Percentiles rank a stretch among this genome's conserved stretches.
Conservation (phyloP, 2,113 vertebrate species). For the Egretta garzetta region DNA sequence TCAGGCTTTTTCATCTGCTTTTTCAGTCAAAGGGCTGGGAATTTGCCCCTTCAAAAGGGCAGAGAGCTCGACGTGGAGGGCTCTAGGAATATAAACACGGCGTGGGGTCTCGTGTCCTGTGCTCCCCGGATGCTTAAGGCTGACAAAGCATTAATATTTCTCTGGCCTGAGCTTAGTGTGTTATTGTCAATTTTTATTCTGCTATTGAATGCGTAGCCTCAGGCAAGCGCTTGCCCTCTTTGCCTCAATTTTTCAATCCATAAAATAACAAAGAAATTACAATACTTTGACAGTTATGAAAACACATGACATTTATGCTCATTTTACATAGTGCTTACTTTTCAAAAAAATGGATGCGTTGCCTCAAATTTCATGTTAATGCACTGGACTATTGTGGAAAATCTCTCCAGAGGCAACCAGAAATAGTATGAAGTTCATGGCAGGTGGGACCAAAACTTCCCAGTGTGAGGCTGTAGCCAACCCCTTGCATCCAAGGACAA, state of each 20-base stretch:
- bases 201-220: not conserved
- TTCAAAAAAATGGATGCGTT: not conserved
- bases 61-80: fast-evolving
- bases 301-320: not conserved
- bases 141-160: not conserved
- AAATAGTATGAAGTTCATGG: not conserved
- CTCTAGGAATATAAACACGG: not conserved
- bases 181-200: not conserved
- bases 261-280: not conserved
- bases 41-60: fast-evolving
- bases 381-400: not conserved
- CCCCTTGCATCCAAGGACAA: not conserved
- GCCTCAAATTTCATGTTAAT: not conserved
- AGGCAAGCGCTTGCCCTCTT: not conserved
- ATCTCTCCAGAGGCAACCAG: not conserved
- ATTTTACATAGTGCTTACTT: not conserved
- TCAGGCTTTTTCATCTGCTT: not conserved
- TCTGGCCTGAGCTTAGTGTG: not conserved
- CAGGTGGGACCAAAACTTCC: not conserved
- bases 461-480: not conserved
- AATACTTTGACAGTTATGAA: not conserved
- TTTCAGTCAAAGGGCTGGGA: not conserved
- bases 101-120: fast-evolving
- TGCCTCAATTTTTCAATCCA: not conserved
- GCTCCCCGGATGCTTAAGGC: not conserved